Evolutionary conservation across 2,113 vertebrate genomes (phyloP).

Genomic region (Sorex araneus): DNA sequence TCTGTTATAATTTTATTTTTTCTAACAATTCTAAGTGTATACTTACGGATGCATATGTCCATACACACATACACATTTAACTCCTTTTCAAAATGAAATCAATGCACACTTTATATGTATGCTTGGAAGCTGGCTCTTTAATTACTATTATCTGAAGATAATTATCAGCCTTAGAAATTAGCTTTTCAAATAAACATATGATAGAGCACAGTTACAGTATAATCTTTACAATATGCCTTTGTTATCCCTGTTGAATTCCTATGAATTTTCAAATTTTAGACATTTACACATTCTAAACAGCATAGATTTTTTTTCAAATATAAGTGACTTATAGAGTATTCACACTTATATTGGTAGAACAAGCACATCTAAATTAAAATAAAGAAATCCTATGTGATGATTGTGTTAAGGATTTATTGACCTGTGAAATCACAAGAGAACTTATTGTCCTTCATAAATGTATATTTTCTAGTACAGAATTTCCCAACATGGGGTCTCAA

Average conservation of each 20-base stretch:
- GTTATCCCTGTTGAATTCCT: conserved; percentile 55
- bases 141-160: background rate
- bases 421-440: conserved; percentile 62
- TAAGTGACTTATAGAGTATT: conserved; percentile 68
- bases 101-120: background rate
- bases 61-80: background rate
- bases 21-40: background rate
- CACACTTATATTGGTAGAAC: conserved; percentile 1
- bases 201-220: conserved; percentile 22
- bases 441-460: conserved; percentile 75
- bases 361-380: conserved; percentile 69
- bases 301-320: conserved; percentile 67
- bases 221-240: conserved; percentile 35
- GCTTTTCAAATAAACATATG: conserved; percentile 49
- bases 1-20: conserved; percentile 4
- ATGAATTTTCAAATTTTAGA: conserved; percentile 59
- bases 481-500: conserved; percentile 74
- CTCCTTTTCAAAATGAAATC: background rate
- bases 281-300: conserved; percentile 61
- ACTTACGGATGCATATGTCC: background rate
- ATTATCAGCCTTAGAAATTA: conserved; percentile 54
- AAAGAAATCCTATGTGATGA: conserved; percentile 42
- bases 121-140: background rate
- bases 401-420: conserved; percentile 65
- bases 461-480: conserved; percentile 75